Conservation (phyloP, 1,140 invertebrate species). For the Papilio helenus region DNA sequence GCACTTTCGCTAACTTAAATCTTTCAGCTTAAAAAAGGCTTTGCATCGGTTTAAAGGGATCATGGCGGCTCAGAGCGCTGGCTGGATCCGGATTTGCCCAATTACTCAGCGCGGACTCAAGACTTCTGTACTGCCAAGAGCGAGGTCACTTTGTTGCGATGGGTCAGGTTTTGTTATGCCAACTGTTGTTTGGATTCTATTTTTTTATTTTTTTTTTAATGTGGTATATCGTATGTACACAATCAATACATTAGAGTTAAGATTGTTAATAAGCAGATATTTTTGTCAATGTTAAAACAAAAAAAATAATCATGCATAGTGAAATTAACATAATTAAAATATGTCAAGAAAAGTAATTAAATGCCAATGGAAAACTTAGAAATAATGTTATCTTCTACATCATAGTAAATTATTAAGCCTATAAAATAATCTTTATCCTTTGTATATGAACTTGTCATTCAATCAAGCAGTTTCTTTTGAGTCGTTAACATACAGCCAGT, state of each 20-base stretch:
- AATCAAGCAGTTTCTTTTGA: slow-evolving; percentile 29
- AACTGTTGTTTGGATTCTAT: not conserved
- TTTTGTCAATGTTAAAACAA: not conserved
- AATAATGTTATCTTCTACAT: not conserved
- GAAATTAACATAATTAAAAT: no score
- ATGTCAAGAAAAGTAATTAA: not conserved
- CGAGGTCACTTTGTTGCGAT: slow-evolving; percentile 20
- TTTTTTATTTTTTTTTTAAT: not conserved
- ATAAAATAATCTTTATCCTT: not conserved
- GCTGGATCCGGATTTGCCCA: slow-evolving; percentile 69
- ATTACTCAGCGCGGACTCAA: slow-evolving; percentile 64
- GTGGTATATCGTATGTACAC: no score
- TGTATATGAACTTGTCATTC: slow-evolving; percentile 18
- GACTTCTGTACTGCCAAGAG: slow-evolving; percentile 20
- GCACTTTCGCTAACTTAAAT: slow-evolving; percentile 80
- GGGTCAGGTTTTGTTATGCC: slow-evolving; percentile 28
- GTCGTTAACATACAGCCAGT: slow-evolving; percentile 2
- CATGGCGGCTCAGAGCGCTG: slow-evolving; percentile 66
- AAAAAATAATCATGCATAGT: not conserved
- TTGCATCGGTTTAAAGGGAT: slow-evolving; percentile 79
- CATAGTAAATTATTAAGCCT: not conserved
- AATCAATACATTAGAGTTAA: no score
- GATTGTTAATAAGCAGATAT: not conserved
- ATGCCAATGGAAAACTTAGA: not conserved
- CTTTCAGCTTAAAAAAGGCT: slow-evolving; percentile 81